These are phyloP conservation scores for Malurus melanocephalus DNA, from an alignment of 2,113 vertebrate genomes.

Conservation along the genomic window DNA sequence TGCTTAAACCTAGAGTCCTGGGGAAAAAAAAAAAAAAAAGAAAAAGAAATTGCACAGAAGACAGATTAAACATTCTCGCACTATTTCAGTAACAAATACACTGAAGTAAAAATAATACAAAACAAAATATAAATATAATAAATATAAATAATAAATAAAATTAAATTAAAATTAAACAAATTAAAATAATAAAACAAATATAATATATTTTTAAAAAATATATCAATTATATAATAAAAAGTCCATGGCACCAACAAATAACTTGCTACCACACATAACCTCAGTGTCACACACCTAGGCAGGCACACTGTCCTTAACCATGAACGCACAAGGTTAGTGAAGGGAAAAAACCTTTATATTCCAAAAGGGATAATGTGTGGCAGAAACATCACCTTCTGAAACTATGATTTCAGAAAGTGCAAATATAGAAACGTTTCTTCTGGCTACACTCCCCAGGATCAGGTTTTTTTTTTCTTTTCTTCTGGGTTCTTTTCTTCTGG, in stretches of 20 bases:
- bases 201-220: too few species aligned
- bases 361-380: background rate
- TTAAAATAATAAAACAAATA: too few species aligned
- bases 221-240: background rate
- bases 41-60: background rate
- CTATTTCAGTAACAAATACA: background rate
- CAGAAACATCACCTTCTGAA: background rate
- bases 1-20: background rate
- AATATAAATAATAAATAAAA: too few species aligned
- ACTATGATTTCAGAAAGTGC: background rate
- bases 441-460: background rate
- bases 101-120: background rate
- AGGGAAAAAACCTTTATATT: background rate
- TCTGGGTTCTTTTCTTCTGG: background rate
- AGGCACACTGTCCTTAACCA: background rate
- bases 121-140: too few species aligned
- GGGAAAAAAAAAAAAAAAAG: background rate
- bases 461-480: background rate
- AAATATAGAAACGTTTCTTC: background rate
- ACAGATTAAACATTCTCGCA: background rate
- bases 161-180: too few species aligned
- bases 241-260: background rate
- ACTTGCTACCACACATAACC: background rate
- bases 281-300: background rate
- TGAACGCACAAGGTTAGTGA: background rate